phyloP scores from a whole-genome alignment of 2,888 invertebrate species.

The Diplazon laetatorius region DNA sequence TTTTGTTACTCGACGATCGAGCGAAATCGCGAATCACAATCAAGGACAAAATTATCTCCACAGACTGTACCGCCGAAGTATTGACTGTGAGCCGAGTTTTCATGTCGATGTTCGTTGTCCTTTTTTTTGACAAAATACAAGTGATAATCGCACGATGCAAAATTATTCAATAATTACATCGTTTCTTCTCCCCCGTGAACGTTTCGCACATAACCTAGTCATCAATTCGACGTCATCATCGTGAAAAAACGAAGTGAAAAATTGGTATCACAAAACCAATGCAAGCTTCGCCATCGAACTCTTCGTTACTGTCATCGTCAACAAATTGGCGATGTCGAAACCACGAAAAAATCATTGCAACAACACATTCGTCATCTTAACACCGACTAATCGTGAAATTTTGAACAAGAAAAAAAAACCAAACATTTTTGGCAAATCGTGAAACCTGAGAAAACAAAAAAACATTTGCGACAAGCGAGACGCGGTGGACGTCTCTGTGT shows the following conservation, averaged over 20 bases:
- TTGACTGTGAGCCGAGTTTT: conserved; percentile 70
- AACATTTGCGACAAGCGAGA: too few species aligned
- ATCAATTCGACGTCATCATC: conserved; percentile 9
- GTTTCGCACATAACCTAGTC: neutral
- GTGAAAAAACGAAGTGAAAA: neutral
- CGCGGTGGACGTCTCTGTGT: conserved; percentile 25
- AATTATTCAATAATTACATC: neutral
- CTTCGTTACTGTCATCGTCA: conserved; percentile 47
- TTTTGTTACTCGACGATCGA: neutral
- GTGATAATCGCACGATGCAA: neutral
- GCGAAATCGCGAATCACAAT: neutral
- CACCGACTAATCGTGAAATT: conserved; percentile 36
- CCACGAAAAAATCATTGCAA: conserved; percentile 53
- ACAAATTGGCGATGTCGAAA: conserved; percentile 66
- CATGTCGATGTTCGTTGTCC: conserved; percentile 10
- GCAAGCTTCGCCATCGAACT: conserved; percentile 65
- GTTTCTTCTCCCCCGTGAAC: neutral
- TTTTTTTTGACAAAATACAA: conserved; percentile 10
- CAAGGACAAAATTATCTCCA: conserved; percentile 73
- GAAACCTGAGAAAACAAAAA: neutral
- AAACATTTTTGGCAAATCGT: neutral
- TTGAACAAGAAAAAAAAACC: neutral
- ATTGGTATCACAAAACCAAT: conserved; percentile 47
- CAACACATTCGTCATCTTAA: conserved; percentile 35
- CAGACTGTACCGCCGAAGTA: conserved; percentile 76